A percentile compares a stretch with the other conserved stretches of the same genome.
Conservation (phyloP, 2,888 invertebrate genomes). For the Cantharis rufa region DNA sequence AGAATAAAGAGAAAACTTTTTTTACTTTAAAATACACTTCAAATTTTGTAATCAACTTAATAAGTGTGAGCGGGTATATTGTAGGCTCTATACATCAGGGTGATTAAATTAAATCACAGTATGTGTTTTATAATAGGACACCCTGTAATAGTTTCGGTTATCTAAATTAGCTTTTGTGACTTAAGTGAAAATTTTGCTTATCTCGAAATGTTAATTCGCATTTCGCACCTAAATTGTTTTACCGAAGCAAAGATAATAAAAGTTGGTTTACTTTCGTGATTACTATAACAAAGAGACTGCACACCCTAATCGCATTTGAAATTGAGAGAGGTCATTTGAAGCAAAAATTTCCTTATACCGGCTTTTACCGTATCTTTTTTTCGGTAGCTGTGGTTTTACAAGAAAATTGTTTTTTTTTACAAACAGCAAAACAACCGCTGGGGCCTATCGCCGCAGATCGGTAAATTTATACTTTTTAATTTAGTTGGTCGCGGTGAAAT, state of each 20-base stretch:
- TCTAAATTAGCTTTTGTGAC: not conserved
- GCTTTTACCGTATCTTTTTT: not conserved
- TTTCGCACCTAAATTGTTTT: not conserved
- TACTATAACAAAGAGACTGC: not conserved
- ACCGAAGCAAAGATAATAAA: not conserved
- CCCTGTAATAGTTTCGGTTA: not conserved
- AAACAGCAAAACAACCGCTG: not conserved
- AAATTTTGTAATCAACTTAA: not conserved
- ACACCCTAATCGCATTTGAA: not conserved
- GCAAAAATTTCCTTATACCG: not conserved
- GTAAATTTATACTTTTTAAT: not conserved
- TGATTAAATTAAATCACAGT: not conserved
- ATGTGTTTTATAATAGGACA: not conserved
- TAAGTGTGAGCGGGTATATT: not conserved
- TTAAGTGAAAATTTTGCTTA: not conserved
- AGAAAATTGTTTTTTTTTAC: not conserved
- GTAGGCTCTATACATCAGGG: not conserved
- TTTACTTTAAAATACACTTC: not conserved
- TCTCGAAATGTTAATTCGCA: not conserved
- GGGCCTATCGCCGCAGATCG: not conserved
- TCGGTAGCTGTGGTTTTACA: not conserved
- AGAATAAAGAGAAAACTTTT: not conserved
- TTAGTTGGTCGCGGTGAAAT: not conserved
- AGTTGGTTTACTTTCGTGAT: not conserved
- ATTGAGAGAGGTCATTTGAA: not conserved